Conservation (phyloP, 1,140 invertebrate genomes). For the Telenomus remus region DNA sequence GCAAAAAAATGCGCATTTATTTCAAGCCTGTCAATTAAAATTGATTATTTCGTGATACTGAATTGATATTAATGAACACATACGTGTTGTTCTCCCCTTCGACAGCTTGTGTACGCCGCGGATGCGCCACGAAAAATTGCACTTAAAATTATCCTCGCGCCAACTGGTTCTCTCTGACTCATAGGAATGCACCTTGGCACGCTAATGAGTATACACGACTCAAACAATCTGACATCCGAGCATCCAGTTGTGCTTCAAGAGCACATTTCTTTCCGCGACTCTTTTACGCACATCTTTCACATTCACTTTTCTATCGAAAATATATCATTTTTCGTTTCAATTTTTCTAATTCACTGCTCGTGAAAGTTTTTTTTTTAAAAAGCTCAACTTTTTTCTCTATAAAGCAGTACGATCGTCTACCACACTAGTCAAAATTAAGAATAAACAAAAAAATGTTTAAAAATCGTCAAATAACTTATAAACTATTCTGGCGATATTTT, state of each 20-base stretch:
- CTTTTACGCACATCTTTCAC: neutral
- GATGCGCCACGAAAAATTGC: conserved; percentile 9
- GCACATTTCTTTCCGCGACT: conserved; percentile 24
- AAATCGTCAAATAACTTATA: too few species aligned
- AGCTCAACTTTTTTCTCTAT: too few species aligned
- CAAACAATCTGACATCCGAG: conserved; percentile 20
- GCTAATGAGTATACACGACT: conserved; percentile 31
- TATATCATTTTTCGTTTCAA: too few species aligned
- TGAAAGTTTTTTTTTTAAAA: too few species aligned
- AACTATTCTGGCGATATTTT: too few species aligned
- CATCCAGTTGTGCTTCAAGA: conserved; percentile 17
- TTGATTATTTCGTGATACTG: conserved; percentile 18
- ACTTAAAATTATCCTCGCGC: conserved; percentile 22
- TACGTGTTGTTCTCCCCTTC: conserved; percentile 13
- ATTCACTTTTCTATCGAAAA: too few species aligned
- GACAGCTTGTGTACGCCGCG: conserved; percentile 1
- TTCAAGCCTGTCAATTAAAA: conserved; percentile 26
- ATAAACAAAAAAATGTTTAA: too few species aligned
- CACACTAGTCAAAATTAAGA: too few species aligned
- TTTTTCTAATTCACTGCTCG: too few species aligned
- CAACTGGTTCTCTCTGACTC: conserved; percentile 30
- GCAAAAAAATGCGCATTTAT: conserved; percentile 34
- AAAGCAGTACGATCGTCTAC: too few species aligned
- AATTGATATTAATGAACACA: conserved; percentile 27
- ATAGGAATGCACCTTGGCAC: conserved; percentile 33